Percentiles rank a stretch among this genome's conserved stretches.
Conservation (phyloP, 2,797 vertebrate species). For the Euphonia xanthogaster region DNA sequence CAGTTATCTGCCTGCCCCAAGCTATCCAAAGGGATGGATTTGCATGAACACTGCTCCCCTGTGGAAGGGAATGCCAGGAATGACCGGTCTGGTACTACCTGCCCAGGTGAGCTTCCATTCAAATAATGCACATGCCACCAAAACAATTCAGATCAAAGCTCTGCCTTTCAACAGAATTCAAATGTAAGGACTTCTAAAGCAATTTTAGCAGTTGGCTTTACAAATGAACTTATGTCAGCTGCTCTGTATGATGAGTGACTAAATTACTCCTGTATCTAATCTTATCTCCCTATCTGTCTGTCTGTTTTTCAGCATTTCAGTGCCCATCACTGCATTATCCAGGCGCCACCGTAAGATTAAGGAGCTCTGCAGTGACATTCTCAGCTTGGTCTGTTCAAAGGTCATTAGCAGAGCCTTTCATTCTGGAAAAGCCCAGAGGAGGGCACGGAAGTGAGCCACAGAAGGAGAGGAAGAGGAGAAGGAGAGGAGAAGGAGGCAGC, state of each 20-base stretch:
- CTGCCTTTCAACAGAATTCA: slow-evolving; percentile 49
- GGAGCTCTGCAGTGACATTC: slow-evolving; percentile 48
- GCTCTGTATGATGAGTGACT: slow-evolving; percentile 57
- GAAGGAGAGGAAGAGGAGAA: neutral
- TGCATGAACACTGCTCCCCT: slow-evolving; percentile 48
- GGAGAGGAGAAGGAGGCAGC: neutral
- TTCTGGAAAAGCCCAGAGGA: neutral
- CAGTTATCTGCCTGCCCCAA: slow-evolving; percentile 54
- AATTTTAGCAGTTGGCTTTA: slow-evolving; percentile 54
- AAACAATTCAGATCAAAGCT: slow-evolving; percentile 65
- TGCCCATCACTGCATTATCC: slow-evolving; percentile 56
- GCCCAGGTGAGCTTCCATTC: slow-evolving; percentile 55
- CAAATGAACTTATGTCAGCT: slow-evolving; percentile 64
- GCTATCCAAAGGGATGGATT: slow-evolving; percentile 19
- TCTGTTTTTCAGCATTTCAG: slow-evolving; percentile 62
- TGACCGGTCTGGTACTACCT: slow-evolving; percentile 30
- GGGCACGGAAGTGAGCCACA: fast-evolving
- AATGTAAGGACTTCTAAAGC: slow-evolving; percentile 49
- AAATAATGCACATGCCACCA: slow-evolving; percentile 54
- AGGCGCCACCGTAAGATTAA: slow-evolving; percentile 52
- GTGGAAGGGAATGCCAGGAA: slow-evolving; percentile 39
- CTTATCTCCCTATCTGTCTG: slow-evolving; percentile 63
- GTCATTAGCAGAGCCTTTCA: neutral
- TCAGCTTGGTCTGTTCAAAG: slow-evolving; percentile 7
- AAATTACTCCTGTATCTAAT: slow-evolving; percentile 52